Evolutionary conservation across 2,797 vertebrate genomes (phyloP), one percentile per base, ranked within the genome.

Genomic region (Sciaenops ocellatus): DNA sequence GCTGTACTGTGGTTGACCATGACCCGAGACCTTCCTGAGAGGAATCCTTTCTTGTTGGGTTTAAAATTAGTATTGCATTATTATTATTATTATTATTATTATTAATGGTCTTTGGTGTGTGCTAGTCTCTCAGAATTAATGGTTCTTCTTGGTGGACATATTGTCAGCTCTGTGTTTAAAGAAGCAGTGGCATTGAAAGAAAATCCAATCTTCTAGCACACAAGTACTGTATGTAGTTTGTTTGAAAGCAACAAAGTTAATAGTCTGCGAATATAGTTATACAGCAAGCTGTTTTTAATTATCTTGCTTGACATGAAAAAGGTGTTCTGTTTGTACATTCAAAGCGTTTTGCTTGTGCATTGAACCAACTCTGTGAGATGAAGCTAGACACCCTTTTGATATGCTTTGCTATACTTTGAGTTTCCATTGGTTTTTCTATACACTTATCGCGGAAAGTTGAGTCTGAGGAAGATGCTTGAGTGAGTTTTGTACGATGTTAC

Each of bases 11-110:
- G 30, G 9, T 41, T 30, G 22, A 44, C 47, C 24, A 0, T 26
- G 48, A 47, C 54, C 38, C 26, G 42, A 42, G 70, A 22, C 70
- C 28, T 52, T 42, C 28, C 64, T 55, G 2, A 18, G 28, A 73
- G 50, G 48, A 50, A 24, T 18, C 15, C 16, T 16, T 3, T 72
- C 38, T 47, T n/a, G 20, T 34, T 71, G 17, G 11, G 1, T 26
- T 59, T 3, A 48, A 5, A 47, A 38, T 26, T 46, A 44, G 55
- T 4, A 2, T 38, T 11, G 3, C 11, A 28, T 34, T 76, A 30
- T 42, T 61, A 18, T 50, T 7, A 34, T 7, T 34, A 34, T 34
- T 34, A 34, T 34, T 7, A 34, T 34, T 1, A 30, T 6, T 30
- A 30, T 6, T 30, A 38, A 38, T 38, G 8, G 34, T 38, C 34